phyloP scores from a whole-genome alignment of 2,113 vertebrate species.

The Pluvianellus socialis region DNA sequence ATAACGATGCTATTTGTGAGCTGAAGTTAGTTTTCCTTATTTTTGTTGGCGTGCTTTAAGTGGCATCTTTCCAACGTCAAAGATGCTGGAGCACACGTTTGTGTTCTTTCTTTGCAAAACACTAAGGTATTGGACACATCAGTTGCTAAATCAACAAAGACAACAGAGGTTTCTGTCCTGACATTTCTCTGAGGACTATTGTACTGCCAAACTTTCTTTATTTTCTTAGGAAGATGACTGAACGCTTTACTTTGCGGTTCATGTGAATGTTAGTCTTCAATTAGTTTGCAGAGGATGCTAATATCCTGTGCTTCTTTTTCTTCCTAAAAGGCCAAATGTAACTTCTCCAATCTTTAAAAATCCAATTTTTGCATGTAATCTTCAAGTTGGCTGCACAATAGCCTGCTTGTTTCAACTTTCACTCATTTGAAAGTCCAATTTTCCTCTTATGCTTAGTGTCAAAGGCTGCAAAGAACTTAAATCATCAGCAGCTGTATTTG shows the following conservation, averaged over 20 bases:
- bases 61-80: neutral
- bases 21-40: conserved; percentile 39
- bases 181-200: neutral
- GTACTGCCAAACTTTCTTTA: neutral
- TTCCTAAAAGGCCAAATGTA: neutral
- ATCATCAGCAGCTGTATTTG: neutral
- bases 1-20: neutral
- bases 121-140: conserved; percentile 36
- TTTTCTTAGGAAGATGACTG: conserved; percentile 26
- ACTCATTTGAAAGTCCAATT: conserved; percentile 10
- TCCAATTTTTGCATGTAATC: neutral
- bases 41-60: conserved; percentile 29
- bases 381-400: conserved; percentile 5
- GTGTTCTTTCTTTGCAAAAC: conserved; percentile 36
- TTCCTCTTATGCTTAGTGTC: neutral
- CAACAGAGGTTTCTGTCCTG: conserved; percentile 44
- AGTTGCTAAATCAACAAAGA: conserved; percentile 46
- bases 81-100: neutral
- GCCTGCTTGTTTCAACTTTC: neutral
- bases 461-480: neutral
- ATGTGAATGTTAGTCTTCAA: neutral
- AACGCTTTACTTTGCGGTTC: neutral
- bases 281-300: conserved; percentile 25
- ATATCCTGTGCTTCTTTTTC: neutral
- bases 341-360: neutral